Percentiles rank a stretch among this genome's conserved stretches.
These are phyloP conservation scores for Dicyrtomina minuta DNA, from an alignment of 2,888 invertebrate genomes.

Conservation along the genomic window DNA sequence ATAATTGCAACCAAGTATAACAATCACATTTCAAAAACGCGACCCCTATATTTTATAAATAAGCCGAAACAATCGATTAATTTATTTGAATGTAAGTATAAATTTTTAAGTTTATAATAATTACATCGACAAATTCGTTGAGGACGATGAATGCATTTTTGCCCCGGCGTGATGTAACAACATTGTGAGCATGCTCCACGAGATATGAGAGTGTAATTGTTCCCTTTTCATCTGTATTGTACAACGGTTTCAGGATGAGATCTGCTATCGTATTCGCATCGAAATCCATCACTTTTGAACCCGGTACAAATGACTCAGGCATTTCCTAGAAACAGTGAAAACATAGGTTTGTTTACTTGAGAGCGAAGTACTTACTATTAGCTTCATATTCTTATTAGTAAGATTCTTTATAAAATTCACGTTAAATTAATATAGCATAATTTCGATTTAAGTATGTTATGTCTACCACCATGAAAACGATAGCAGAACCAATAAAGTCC, in stretches of 20 bases:
- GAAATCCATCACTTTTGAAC: conserved; percentile 45
- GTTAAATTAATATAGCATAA: too few species aligned
- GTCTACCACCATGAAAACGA: too few species aligned
- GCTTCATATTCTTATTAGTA: too few species aligned
- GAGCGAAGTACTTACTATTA: too few species aligned
- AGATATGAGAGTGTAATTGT: conserved; percentile 46
- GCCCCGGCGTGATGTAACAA: conserved; percentile 37
- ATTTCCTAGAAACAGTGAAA: conserved; percentile 40
- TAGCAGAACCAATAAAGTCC: too few species aligned
- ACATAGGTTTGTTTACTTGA: too few species aligned
- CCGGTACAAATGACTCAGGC: conserved; percentile 49
- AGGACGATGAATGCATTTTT: conserved; percentile 46
- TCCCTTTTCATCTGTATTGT: conserved; percentile 44
- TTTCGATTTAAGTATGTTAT: too few species aligned
- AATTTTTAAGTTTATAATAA: conserved; percentile 2
- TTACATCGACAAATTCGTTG: conserved; percentile 39
- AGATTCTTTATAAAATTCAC: too few species aligned
- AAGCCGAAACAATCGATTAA: too few species aligned
- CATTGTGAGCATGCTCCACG: conserved; percentile 44
- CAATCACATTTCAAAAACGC: not conserved
- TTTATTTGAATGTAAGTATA: too few species aligned
- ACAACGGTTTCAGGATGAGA: conserved; percentile 49
- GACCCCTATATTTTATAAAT: too few species aligned
- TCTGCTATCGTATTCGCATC: conserved; percentile 45
- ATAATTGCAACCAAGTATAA: conserved; percentile 9